These are phyloP conservation scores for Rotaria sp. DNA, from an alignment of 2,888 invertebrate species.

Conservation along the genomic window DNA sequence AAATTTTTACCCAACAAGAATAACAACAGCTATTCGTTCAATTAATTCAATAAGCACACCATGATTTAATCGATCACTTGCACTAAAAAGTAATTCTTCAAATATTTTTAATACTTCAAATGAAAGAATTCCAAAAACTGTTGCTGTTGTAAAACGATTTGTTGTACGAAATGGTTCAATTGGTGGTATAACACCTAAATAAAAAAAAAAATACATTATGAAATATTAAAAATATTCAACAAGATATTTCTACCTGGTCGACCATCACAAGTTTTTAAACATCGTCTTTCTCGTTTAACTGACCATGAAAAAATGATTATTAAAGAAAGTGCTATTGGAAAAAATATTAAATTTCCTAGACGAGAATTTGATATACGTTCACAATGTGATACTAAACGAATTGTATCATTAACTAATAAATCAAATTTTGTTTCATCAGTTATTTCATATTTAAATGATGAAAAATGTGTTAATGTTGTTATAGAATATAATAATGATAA, in stretches of 20 bases:
- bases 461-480: no score
- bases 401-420: no score
- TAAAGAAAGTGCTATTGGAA: not conserved
- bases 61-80: not conserved
- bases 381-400: not conserved
- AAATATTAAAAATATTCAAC: no score
- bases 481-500: no score
- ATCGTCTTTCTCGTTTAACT: not conserved
- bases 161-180: not conserved
- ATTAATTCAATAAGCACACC: not conserved
- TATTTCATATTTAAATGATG: no score
- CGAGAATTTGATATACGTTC: not conserved
- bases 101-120: conserved; percentile 26
- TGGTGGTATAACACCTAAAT: not conserved
- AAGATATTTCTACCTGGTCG: no score
- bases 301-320: not conserved
- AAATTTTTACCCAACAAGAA: not conserved
- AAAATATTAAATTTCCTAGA: not conserved
- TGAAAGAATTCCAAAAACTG: not conserved
- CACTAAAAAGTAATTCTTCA: not conserved
- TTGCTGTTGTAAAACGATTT: conserved; percentile 8
- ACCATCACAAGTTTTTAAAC: no score
- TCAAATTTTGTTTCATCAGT: no score
- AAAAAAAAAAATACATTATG: not conserved
- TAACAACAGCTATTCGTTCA: not conserved